Base-by-base conservation (phyloP, 2,113 vertebrate species). In the Otus sunia region DNA sequence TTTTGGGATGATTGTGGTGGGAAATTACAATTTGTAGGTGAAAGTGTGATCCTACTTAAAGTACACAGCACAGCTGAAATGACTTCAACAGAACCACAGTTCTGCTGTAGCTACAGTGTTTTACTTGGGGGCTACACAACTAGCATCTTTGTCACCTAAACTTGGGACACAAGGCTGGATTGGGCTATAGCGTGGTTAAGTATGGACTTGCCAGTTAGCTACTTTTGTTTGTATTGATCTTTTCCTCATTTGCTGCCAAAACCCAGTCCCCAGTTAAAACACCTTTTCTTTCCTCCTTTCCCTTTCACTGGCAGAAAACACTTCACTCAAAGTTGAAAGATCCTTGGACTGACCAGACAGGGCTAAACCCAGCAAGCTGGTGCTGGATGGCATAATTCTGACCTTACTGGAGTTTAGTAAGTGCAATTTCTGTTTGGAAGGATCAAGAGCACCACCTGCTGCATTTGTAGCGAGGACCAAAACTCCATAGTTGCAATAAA, bases 401-500 rank as follows among this genome's bases (percentile, higher is more conserved):
- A 67, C 71, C 30, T 56, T 72, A 21, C 37, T 39, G 77, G 21
- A 43, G 36, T 6, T 72, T 66, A 43, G 6, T 6, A 47, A 72
- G 5, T 15, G 36, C n/a, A 21, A 2, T 52, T 60, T 53, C 50
- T 5, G 11, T 56, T 91, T 71, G 56, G n/a, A 77, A 97, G 80
- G 90, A 79, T 60, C 79, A 84, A 90, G 90, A 91, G 94, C 94
- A 88, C 95, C 97, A 93, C 73, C 96, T 98, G 95, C 72, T 0
- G 88, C 1, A 8, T 47, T 64, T 34, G 41, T 14, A 78, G 27
- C 58, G 84, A 85, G 75, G 69, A 91, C 47, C 84, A 94, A 91
- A 96, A 62, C n/a, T 58, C 50, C 13, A 2, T 16, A 21, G 6
- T 5, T 73, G 29, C 25, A 72, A 41, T 18, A 60, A 92, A 85